phyloP scores from a whole-genome alignment of 1,140 invertebrate genomes.

The Polypedilum vanderplanki region DNA sequence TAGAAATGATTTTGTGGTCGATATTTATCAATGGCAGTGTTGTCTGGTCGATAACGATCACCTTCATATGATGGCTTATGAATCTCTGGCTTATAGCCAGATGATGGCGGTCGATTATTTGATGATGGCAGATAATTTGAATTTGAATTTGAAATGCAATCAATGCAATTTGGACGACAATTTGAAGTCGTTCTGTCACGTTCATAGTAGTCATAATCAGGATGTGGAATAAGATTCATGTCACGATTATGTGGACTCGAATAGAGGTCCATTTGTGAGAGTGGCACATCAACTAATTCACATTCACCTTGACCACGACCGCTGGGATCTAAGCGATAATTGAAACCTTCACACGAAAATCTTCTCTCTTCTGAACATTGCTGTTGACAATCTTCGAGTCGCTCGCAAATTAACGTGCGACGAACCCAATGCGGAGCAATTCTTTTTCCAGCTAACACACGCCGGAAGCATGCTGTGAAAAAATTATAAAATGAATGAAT shows the following conservation, averaged over 20 bases:
- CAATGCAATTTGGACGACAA: slow-evolving; percentile 41
- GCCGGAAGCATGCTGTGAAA: slow-evolving; percentile 63
- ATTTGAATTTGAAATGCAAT: slow-evolving; percentile 39
- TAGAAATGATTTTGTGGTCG: slow-evolving; percentile 34
- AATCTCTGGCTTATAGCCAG: slow-evolving; percentile 23
- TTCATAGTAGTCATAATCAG: slow-evolving; percentile 70
- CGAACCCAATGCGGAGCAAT: slow-evolving; percentile 57
- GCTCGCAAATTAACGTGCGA: slow-evolving; percentile 58
- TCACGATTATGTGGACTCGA: slow-evolving; percentile 40
- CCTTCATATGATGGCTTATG: slow-evolving; percentile 25
- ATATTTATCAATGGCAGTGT: slow-evolving; percentile 41
- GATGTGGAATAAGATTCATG: slow-evolving; percentile 48
- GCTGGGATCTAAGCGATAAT: slow-evolving; percentile 60
- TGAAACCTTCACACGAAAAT: slow-evolving; percentile 74
- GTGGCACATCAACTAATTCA: slow-evolving; percentile 61
- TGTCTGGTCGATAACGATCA: slow-evolving; percentile 32
- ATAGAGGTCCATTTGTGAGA: slow-evolving; percentile 54
- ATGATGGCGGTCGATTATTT: neutral
- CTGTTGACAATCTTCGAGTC: slow-evolving; percentile 62
- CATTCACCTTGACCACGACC: slow-evolving; percentile 60
- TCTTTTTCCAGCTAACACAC: slow-evolving; percentile 60
- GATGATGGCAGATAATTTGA: slow-evolving; percentile 32
- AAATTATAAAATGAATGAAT: slow-evolving; percentile 30
- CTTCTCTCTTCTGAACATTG: slow-evolving; percentile 64
- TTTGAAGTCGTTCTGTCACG: slow-evolving; percentile 49